Base-by-base conservation (phyloP, 2,888 invertebrate genomes). In the Heliconius ethilla region DNA sequence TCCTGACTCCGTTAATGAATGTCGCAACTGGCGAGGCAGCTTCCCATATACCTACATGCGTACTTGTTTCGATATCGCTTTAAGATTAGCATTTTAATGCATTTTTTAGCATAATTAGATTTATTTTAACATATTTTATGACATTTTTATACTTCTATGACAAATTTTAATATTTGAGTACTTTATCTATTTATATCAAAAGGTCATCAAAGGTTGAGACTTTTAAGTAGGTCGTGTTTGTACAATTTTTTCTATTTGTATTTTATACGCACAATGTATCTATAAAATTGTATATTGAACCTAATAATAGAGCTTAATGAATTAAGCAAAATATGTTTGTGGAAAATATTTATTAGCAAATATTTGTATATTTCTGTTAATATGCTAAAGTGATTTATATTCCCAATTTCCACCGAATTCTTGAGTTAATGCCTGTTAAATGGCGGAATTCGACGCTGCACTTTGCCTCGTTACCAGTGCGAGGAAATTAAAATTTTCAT, bases 11-110 rank as follows among this genome's bases (percentile, higher is more conserved):
- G 37, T 72, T 67, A 33, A 74, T 45, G n/a, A 40, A 40, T 62
- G 45, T 40, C 40, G 74, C 74, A 77, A 75, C 45, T 22, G 37
- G 74, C 65, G 74, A 75, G 51, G 75, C 67, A 74, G 67, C 66
- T 55, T 73, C 67, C 62, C 59, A 74, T 59, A 73, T 29, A 59
- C 10, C 9, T 59, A n/a, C 10, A n/a, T 3, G 25, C 63, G 65
- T 27, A 62, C 63, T 74, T n/a, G 67, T 62, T 69, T 66, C 73
- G 73, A 65, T 74, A 74, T 65, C 37, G 22, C 62, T 18, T 62
- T 25, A 40, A 40, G 25, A 74, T 63, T 63, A 73, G n/a, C 59
- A 40, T n/a, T 37, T 73, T 40, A 10, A 40, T 74, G 74, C 37
- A 74, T 63, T 27, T 62, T 62, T 73, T 59, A 40, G 11, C 70